phyloP scores from a whole-genome alignment of 2,888 invertebrate genomes.

The Tenthredo notha region DNA sequence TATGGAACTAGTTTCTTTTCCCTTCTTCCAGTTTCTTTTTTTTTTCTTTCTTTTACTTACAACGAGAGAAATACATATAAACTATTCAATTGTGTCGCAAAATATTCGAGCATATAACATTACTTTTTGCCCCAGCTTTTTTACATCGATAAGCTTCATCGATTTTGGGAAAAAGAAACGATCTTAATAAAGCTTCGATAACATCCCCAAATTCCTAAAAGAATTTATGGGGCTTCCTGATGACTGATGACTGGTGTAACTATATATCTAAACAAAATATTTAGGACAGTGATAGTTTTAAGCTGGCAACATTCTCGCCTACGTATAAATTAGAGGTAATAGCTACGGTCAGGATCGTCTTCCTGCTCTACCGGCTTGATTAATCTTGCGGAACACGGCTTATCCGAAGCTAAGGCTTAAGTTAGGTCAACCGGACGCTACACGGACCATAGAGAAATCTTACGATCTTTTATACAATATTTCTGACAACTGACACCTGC shows the following conservation, averaged over 20 bases:
- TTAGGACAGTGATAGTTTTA: conserved; percentile 23
- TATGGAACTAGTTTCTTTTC: background rate
- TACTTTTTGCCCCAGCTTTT: background rate
- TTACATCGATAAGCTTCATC: background rate
- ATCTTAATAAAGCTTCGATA: background rate
- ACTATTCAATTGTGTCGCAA: background rate
- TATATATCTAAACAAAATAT: background rate
- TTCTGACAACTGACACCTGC: background rate
- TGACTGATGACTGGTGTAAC: conserved; percentile 3
- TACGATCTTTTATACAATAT: background rate
- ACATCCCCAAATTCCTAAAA: background rate
- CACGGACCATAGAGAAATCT: background rate
- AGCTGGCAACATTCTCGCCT: conserved; percentile 43
- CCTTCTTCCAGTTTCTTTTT: background rate
- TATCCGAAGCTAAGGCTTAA: conserved; percentile 17
- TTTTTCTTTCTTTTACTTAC: background rate
- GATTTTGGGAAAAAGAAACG: background rate
- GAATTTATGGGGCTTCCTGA: background rate
- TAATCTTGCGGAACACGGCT: conserved; percentile 50
- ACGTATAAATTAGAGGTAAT: conserved; percentile 44
- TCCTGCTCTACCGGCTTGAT: conserved; percentile 46
- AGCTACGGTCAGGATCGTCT: conserved; percentile 29
- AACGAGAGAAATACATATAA: background rate
- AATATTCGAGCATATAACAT: no score
- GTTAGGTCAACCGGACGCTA: conserved; percentile 39